Base-by-base conservation (phyloP, 2,888 invertebrate genomes). In the Melangyna quadrimaculata region DNA sequence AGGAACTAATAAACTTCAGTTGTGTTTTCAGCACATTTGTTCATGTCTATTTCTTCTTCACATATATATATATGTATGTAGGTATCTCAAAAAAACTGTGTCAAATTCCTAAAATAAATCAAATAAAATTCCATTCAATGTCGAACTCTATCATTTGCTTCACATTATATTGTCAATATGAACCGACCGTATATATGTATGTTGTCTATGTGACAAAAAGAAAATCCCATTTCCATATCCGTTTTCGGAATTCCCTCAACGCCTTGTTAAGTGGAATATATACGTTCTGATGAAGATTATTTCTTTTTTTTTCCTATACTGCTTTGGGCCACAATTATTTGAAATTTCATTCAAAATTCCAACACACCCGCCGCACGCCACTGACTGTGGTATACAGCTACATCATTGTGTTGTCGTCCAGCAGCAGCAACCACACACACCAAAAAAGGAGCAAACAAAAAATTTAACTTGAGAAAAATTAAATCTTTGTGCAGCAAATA, bases 301-400 rank as follows among this genome's bases (percentile, higher is more conserved):
- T 48, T 71, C 48, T 37, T 14, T 71, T 59, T 37, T 14, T 45
- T n/a, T n/a, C 22, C 14, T 27, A n/a, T n/a, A 24, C 7, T 17
- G 37, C 19, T 35, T 35, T 17, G 4, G 12, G 29, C 32, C 32
- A 48, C 61, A 61, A 51, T 72, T 51, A 67, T 59, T 69, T 77
- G 61, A 40, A 70, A 78, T 70, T 63, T 53, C n/a, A 29, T 53
- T 61, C 22, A 53, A 22, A 77, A 51, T 61, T 78, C 70, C 69
- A 22, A 17, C 32, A 78, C 53, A 51, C 37, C 4, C 29, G 8
- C 29, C 24, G 10, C 27, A n/a, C 29, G 3, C 22, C 29, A 45
- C 14, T 61, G n/a, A n/a, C n/a, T n/a, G n/a, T n/a, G n/a, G n/a
- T n/a, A n/a, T n/a, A n/a, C n/a, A 19, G 19, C 19, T 35, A n/a